Conservation (phyloP, 2,113 vertebrate genomes). For the Oryctolagus cuniculus region DNA sequence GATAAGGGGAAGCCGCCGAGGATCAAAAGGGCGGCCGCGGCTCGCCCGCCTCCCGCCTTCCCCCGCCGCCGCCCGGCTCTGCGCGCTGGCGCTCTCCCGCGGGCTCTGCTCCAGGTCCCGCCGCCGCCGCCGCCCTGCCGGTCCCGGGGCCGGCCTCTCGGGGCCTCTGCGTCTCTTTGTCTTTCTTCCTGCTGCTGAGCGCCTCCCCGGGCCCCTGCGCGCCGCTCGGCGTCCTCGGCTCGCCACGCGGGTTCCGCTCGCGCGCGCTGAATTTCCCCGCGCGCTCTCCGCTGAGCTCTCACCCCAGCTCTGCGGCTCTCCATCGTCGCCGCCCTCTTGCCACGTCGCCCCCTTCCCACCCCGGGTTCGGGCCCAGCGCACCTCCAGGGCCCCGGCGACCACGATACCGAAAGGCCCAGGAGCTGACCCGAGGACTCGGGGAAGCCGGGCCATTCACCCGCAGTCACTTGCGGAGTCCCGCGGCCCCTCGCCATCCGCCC, state of each 20-base stretch:
- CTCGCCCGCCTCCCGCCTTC: constrained; percentile 47
- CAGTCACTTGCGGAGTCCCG: not conserved
- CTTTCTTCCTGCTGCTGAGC: not conserved
- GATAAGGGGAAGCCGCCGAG: constrained; percentile 90
- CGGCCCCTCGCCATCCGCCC: not conserved
- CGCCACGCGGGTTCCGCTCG: constrained; percentile 79
- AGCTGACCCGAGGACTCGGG: not conserved
- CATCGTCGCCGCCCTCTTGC: not conserved
- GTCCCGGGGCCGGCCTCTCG: not conserved
- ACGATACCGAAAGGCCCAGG: not conserved
- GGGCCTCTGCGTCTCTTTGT: constrained; percentile 26
- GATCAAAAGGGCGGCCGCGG: constrained; percentile 91
- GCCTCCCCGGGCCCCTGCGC: not conserved
- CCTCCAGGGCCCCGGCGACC: not conserved
- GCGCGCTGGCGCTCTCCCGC: constrained; percentile 13
- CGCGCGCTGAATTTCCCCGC: constrained; percentile 70
- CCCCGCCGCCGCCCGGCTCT: constrained; percentile 18
- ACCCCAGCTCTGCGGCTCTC: not conserved
- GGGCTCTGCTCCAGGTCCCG: not conserved
- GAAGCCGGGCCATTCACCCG: not conserved
- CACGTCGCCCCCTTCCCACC: not conserved
- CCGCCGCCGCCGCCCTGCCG: not conserved
- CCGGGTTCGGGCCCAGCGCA: not conserved
- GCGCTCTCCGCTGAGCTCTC: not conserved
- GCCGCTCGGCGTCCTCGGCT: constrained; percentile 9